These are phyloP conservation scores for Labia minor DNA, from an alignment of 2,888 invertebrate genomes.

Conservation along the genomic window DNA sequence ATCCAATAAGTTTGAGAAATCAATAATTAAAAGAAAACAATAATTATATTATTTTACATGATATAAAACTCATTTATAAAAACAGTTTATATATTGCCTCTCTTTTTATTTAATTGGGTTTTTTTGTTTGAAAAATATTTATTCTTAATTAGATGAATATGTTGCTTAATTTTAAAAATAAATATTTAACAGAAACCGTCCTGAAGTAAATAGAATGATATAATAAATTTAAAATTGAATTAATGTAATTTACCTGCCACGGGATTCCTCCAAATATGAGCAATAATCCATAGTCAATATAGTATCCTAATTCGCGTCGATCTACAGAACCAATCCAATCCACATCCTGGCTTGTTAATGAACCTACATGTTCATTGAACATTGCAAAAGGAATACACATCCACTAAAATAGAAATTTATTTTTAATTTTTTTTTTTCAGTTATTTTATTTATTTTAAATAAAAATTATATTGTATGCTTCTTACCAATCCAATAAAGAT, in stretches of 20 bases:
- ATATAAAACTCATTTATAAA: too few relatives aligned
- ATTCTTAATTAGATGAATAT: too few relatives aligned
- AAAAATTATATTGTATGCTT: background rate
- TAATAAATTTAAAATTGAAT: too few relatives aligned
- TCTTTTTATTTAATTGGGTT: too few relatives aligned
- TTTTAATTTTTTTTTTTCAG: constrained; percentile 18
- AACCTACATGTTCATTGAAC: constrained; percentile 69
- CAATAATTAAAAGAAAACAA: too few relatives aligned
- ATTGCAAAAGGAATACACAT: constrained; percentile 95
- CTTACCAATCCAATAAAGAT: constrained; percentile 85
- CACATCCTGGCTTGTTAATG: constrained; percentile 68
- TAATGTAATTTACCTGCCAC: constrained; percentile 60
- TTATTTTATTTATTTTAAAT: background rate
- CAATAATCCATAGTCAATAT: constrained; percentile 78
- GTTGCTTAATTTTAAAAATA: too few relatives aligned
- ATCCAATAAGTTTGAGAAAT: too few relatives aligned
- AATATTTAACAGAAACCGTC: too few relatives aligned
- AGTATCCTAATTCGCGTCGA: constrained; percentile 62
- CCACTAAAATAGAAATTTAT: constrained; percentile 52
- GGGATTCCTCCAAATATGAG: constrained; percentile 93
- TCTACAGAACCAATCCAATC: constrained; percentile 82
- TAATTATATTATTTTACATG: too few relatives aligned
- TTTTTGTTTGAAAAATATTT: too few relatives aligned
- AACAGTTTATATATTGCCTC: too few relatives aligned
- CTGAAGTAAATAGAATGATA: too few relatives aligned